Percentiles rank a stretch among this genome's conserved stretches.
These are phyloP conservation scores for Eupleurogrammus muticus DNA, from an alignment of 2,797 vertebrate species.

Conservation along the genomic window DNA sequence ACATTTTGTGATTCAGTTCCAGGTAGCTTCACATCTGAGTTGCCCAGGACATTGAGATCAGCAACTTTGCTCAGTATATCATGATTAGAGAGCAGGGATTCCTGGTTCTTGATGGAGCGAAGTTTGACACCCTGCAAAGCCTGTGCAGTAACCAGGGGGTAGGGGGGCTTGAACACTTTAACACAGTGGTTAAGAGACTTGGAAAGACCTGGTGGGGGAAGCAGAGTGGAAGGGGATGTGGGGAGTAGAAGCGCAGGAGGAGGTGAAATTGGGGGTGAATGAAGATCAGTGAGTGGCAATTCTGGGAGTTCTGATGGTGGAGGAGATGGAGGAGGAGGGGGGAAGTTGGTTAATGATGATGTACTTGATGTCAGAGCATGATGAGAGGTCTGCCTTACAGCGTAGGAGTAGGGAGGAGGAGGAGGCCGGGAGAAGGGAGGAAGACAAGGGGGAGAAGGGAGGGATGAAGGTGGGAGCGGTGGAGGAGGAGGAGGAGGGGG, in stretches of 20 bases:
- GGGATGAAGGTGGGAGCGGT: not conserved
- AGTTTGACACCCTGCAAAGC: slow-evolving; percentile 89
- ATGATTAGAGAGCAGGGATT: slow-evolving; percentile 7
- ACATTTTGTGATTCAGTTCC: not conserved
- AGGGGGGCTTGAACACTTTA: slow-evolving; percentile 59
- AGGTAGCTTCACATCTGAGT: not conserved
- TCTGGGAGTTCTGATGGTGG: not conserved
- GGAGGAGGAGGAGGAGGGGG: slow-evolving; percentile 70
- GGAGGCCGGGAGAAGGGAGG: slow-evolving; percentile 42
- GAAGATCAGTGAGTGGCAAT: slow-evolving; percentile 36
- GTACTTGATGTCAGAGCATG: slow-evolving; percentile 6
- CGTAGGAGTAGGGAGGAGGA: slow-evolving; percentile 61
- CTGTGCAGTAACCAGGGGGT: slow-evolving; percentile 88
- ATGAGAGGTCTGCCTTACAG: slow-evolving; percentile 40
- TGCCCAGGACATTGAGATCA: not conserved
- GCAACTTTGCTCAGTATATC: not conserved
- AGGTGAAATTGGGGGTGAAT: slow-evolving; percentile 32
- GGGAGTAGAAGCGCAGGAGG: slow-evolving; percentile 40
- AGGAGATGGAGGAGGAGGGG: not conserved
- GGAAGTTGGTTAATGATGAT: not conserved
- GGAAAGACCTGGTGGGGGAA: not conserved
- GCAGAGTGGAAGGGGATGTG: slow-evolving; percentile 1
- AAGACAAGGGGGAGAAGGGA: slow-evolving; percentile 34
- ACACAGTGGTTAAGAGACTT: not conserved
- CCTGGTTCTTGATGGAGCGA: slow-evolving; percentile 83